Evolutionary conservation across 2,113 vertebrate genomes (phyloP), one percentile per base, ranked within the genome.

Genomic region (Xyliphius kryptos): DNA sequence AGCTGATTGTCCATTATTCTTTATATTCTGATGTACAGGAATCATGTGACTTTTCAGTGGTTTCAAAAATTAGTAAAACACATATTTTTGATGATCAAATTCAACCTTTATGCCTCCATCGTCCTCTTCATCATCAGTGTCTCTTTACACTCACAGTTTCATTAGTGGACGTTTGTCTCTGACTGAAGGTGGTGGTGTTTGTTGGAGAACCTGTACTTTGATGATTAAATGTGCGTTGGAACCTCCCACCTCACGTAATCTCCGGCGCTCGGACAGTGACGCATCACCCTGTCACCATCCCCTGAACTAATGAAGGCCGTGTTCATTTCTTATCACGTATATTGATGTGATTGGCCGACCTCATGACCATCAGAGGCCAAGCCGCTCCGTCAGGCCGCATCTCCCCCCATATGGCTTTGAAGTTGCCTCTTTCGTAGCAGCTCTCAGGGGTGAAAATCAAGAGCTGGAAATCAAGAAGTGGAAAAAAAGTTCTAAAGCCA

Each of bases 331-430:
- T 74, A 74, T 74, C 72, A 67, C 1, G 22, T 59, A 51, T 64
- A 67, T 63, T 67, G 64, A 70, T 70, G 68, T 68, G 72, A 74
- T 71, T 69, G 46, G 46, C 51, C 70, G 72, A 74, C 68, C 72
- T 56, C 59, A 3, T 51, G 55, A 55, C 40, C 72, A 70, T 48
- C 43, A 56, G 61, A 64, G 61, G 51, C 43, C 46, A 48, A 60
- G 51, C 56, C 56, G 49, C 56, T 67, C 36, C 17, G 55, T 61
- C 49, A 60, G 50, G 46, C 20, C 49, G 15, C 22, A 6, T 63
- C 44, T 62, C 44, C 59, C 52, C 55, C 21, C 38, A 9, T 7
- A 40, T 11, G 49, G 47, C 70, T 73, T 73, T 68, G 61, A 68
- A 61, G 61, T 65, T 65, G 13, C 60, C 15, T 65, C 48, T 14